Evolutionary conservation across 2,888 invertebrate species (phyloP).

Genomic region (Drosophila diplacantha): DNA sequence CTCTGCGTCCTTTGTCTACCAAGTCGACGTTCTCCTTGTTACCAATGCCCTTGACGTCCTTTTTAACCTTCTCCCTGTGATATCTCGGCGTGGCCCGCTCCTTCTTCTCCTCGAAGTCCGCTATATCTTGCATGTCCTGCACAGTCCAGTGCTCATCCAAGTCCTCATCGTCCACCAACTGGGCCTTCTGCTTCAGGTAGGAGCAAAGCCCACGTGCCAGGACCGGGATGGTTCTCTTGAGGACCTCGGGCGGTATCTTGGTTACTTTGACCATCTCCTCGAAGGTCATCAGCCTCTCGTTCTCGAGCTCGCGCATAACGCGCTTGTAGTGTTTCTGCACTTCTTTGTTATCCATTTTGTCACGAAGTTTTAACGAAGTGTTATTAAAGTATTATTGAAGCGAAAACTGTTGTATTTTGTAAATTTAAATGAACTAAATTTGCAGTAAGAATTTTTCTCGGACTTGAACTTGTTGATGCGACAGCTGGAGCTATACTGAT

Average conservation of each 20-base stretch:
- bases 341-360: neutral
- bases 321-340: neutral
- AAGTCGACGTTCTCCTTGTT: neutral
- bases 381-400: too few species aligned
- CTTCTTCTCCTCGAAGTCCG: neutral
- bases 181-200: neutral
- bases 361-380: neutral
- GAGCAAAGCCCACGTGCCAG: neutral
- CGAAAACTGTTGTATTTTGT: neutral
- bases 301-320: neutral
- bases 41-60: neutral
- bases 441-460: neutral
- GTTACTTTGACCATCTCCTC: neutral
- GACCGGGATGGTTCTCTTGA: neutral
- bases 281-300: neutral
- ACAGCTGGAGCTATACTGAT: neutral
- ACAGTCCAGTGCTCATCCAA: neutral
- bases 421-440: neutral
- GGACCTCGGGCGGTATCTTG: neutral
- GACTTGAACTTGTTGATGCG: neutral
- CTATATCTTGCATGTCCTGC: neutral
- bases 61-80: neutral
- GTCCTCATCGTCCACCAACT: neutral
- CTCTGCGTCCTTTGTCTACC: neutral
- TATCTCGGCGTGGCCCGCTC: neutral